Percentiles rank a stretch among this genome's conserved stretches.
Evolutionary conservation across 2,888 invertebrate species (phyloP).

Genomic region (Drosophila ustulata): DNA sequence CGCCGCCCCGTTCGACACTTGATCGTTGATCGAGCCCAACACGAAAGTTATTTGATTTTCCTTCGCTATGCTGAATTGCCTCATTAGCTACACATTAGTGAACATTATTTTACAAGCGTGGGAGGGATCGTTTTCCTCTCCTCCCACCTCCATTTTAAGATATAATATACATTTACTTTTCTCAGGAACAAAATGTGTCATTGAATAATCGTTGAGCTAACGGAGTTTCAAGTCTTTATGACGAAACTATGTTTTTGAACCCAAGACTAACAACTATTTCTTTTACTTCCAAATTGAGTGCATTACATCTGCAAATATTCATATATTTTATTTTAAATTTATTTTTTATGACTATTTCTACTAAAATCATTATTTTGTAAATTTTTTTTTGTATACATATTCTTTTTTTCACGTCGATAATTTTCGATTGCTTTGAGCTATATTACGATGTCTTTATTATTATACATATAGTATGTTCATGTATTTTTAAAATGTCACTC

Average conservation of each 20-base stretch:
- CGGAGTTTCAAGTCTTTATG: not conserved
- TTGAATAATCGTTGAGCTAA: not conserved
- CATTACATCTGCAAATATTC: not conserved
- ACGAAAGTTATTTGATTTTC: constrained; percentile 37
- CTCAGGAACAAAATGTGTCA: constrained; percentile 28
- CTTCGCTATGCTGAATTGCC: constrained; percentile 47
- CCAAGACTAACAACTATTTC: not conserved
- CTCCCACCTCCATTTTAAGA: not conserved
- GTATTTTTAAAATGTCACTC: no score
- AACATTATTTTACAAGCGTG: constrained; percentile 29
- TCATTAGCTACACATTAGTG: constrained; percentile 59
- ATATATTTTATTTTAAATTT: no score
- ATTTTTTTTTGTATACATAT: no score
- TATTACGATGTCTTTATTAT: no score
- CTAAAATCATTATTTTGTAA: no score
- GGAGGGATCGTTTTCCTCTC: constrained; percentile 10
- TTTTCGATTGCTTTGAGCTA: no score
- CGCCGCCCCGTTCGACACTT: constrained; percentile 42
- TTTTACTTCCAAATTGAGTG: not conserved
- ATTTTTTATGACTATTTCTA: no score
- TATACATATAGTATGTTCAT: no score
- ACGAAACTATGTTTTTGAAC: not conserved
- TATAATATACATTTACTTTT: constrained; percentile 36
- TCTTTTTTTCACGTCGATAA: no score
- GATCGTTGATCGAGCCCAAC: constrained; percentile 10